Base-by-base conservation (phyloP, 2,113 vertebrate genomes). In the Zosterops lateralis region DNA sequence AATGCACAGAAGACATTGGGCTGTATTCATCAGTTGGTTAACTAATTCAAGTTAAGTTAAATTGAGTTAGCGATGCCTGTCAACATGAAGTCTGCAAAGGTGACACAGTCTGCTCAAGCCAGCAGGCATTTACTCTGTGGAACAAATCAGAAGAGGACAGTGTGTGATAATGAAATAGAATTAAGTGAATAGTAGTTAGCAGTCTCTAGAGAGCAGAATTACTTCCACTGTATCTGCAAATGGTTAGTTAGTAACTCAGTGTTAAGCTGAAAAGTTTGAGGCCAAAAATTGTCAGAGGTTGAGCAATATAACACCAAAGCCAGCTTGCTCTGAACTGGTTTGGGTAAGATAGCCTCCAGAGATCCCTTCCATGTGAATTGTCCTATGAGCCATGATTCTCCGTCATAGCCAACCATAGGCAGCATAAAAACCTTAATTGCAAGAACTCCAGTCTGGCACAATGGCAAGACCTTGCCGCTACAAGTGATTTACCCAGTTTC, bases 401-500 rank as follows among this genome's bases (percentile, higher is more conserved):
- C 14, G 44, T 26, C 51, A 56, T 5, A 88, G 38, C 36, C 76
- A 89, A 86, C 70, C 42, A 67, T 73, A 96, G 42, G 47, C 56
- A 75, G 62, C 32, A 80, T 32, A 73, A 64, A 91, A 75, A 40
- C 34, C 54, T 76, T 90, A 76, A 90, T 7, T 64, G 18, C 53
- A 93, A 89, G 70, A 60, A 54, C 11, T 78, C 48, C 67, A 60
- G 15, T 83, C 38, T 89, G 73, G 64, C 54, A 92, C 25, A 53
- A 65, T 32, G 65, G 22, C 1, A 10, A 84, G 61, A 78, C 84
- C n/a, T n/a, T n/a, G n/a, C n/a, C 42, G 34, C 15, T 42, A 73
- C 16, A 87, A 86, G 48, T 7, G 25, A 67, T 97, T 98, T 97
- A 99, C 99, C 99, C 99, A 9, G 98, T 98, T 97, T 99, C 99